Evolutionary conservation across 2,888 invertebrate genomes (phyloP), one percentile per base, ranked within the genome.

Genomic region (Margaritifera margaritifera): DNA sequence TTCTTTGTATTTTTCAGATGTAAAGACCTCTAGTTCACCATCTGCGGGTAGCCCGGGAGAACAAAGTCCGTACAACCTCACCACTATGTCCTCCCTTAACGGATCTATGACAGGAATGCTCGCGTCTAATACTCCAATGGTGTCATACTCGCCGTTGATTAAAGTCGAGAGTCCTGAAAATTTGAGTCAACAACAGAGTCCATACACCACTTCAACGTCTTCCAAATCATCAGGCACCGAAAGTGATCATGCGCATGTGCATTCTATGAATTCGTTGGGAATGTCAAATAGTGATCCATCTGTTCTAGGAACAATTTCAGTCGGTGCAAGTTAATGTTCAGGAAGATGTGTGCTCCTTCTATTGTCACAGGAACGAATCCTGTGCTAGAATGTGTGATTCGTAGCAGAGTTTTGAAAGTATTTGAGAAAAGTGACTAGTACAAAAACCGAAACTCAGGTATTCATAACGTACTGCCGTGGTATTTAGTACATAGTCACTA

Each of bases 101-200:
- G 72, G 69, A 24, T 31, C 66, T 64, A 57, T 69, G 54, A 62
- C 62, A 55, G 25, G 69, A 31, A 71, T 74, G 62, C 52, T 22
- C 54, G 51, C 68, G 52, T 69, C 70, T 31, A 68, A 69, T 52
- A 51, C 65, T 22, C 31, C 68, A 18, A 58, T 72, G 54, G 50
- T 64, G 50, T 61, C 72, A 58, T 74, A 74, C 54, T 56, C 66
- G 15, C 56, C 74, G 55, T 61, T 68, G 64, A 62, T 77, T 22
- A 77, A 77, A 59, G 67, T 77, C 20, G 77, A 77, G 55, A 79
- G 76, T 69, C 79, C 79, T 18, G 76, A 79, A 66, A 81, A 78
- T 63, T 67, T 78, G 51, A 78, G 73, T 58, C 66, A 77, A 54
- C 78, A 75, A 75, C 69, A 42, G 42, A 42, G 42, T 42, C 77